Evolutionary conservation across 2,797 vertebrate species (phyloP).

Genomic region (Apogon talboti): DNA sequence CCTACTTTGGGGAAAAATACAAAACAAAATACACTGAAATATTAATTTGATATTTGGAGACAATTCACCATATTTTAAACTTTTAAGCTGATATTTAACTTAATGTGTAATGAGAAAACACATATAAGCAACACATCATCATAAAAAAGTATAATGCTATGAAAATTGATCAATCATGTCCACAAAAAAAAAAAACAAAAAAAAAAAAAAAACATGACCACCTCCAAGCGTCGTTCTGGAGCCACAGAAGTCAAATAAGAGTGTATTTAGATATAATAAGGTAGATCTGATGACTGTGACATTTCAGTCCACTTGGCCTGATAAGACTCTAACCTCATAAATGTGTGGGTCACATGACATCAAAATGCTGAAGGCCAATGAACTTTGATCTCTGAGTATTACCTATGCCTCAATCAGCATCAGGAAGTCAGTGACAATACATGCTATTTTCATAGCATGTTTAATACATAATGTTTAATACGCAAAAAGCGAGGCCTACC

Average conservation of each 20-base stretch:
- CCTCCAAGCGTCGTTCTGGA: not conserved
- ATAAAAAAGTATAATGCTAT: too few species aligned
- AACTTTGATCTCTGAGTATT: constrained; percentile 34
- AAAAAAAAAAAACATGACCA: not conserved
- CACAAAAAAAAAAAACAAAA: not conserved
- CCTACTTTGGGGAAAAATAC: too few species aligned
- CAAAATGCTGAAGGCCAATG: constrained; percentile 50
- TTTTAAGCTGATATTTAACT: too few species aligned
- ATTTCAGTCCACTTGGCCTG: constrained; percentile 15
- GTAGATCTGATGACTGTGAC: constrained; percentile 26
- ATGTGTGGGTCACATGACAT: constrained; percentile 49
- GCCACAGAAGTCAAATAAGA: constrained; percentile 4
- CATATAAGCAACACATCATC: too few species aligned
- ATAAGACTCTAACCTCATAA: constrained; percentile 11
- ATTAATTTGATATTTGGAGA: too few species aligned
- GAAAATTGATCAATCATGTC: not conserved
- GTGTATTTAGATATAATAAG: not conserved
- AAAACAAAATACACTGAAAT: too few species aligned
- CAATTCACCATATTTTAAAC: too few species aligned
- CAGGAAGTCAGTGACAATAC: constrained; percentile 13
- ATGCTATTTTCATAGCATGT: not conserved
- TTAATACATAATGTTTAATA: too few species aligned
- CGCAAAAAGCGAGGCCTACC: too few species aligned
- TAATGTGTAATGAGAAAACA: too few species aligned
- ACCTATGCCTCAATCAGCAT: constrained; percentile 31